These are phyloP conservation scores for Lithobates sylvaticus DNA, from an alignment of 2,797 vertebrate species.

Conservation along the genomic window DNA sequence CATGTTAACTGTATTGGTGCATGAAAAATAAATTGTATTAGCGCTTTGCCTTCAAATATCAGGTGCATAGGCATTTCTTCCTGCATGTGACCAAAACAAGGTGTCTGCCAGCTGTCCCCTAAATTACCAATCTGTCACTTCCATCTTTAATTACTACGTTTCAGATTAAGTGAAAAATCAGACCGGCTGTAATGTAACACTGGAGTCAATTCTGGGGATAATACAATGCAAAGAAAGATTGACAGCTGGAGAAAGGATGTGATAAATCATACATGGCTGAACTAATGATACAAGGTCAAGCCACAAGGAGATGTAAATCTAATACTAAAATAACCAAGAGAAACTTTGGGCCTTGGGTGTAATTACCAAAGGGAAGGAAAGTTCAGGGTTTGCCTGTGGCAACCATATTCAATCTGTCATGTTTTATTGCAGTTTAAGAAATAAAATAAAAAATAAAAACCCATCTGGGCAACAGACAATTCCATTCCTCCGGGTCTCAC, in stretches of 20 bases:
- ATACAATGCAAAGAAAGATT: background rate
- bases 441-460: background rate
- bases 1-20: no score
- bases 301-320: background rate
- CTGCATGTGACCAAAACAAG: no score
- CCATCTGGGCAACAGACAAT: background rate
- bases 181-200: background rate
- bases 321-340: background rate
- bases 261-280: background rate
- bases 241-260: background rate
- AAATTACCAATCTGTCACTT: no score
- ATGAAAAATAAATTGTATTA: no score
- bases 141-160: no score
- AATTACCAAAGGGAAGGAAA: background rate
- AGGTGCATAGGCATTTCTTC: no score
- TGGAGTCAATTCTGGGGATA: background rate
- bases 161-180: no score
- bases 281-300: background rate
- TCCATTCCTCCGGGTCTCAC: no score
- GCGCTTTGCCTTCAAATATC: no score
- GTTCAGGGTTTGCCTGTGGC: background rate
- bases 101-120: no score
- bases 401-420: background rate
- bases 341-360: background rate
- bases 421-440: background rate